Evolutionary conservation across 2,888 invertebrate species (phyloP).

Genomic region (Xestia rhomboidea): DNA sequence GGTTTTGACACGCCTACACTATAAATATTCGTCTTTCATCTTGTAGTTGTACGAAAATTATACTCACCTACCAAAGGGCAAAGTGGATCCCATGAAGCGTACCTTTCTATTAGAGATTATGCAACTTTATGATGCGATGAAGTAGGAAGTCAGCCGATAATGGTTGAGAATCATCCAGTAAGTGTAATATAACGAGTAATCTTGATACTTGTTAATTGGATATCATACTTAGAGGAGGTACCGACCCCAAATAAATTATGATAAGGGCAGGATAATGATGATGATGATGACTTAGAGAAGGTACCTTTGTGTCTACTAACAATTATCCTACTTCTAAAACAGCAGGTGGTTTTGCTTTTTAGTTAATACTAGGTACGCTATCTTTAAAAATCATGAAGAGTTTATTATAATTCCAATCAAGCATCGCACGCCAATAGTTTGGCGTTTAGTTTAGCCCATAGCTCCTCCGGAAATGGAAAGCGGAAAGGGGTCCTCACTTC

Average conservation of each 20-base stretch:
- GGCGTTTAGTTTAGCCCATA: no score
- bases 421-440: no score
- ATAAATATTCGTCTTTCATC: conserved; percentile 64
- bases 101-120: conserved; percentile 56
- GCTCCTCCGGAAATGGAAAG: no score
- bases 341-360: background rate
- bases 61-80: conserved; percentile 60
- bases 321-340: background rate
- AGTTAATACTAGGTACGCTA: background rate
- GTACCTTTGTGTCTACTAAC: background rate
- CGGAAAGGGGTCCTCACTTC: no score
- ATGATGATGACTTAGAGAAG: background rate
- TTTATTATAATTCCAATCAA: background rate
- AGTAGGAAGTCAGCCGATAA: conserved; percentile 33
- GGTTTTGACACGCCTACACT: conserved; percentile 66
- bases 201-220: conserved; percentile 5
- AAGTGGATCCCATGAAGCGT: conserved; percentile 51
- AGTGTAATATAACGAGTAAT: conserved; percentile 5
- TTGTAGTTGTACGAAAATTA: conserved; percentile 62
- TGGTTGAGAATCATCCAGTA: conserved; percentile 8
- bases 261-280: no score
- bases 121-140: conserved; percentile 34
- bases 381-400: background rate
- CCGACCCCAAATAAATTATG: no score
- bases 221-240: background rate